Base-by-base conservation (phyloP, 2,888 invertebrate genomes). In the Drosophila meridionalis region DNA sequence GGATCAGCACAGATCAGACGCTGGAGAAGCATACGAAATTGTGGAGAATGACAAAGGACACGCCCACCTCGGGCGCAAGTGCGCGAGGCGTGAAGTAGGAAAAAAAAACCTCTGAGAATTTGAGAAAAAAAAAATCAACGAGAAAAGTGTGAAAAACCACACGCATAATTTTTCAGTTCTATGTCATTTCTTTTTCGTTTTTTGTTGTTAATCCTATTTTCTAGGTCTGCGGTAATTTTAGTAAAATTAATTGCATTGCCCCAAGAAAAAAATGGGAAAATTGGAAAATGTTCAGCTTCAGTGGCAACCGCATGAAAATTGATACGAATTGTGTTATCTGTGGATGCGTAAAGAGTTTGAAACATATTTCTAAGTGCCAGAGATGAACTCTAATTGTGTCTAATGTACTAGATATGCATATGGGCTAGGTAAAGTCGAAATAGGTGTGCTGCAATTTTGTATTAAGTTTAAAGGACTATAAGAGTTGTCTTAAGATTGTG, bases 231-330 rank as follows among this genome's bases (percentile, higher is more conserved):
- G 80, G 92, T 87, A 91, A 91, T 91, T 80, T 75, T 81, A 92
- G 92, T 88, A 91, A 92, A 88, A 92, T 91, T 91, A 92, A 92
- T 92, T 90, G 69, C 70, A 69, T 79, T 67, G 57, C 45, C 26
- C 26, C 8, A 28, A 3, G 28, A 8, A 55, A 38, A 38, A 9
- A 28, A 12, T 52, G 38, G 6, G 6, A 40, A 40, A n/a, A n/a
- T 40, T 14, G 36, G 36, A 56, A 53, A 53, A 65, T 48, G 69
- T 69, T 67, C 63, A 58, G 81, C 86, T 66, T 73, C 69, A 77
- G 52, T 70, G 60, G 60, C 58, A 58, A 8, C 9, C 11, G 82
- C 63, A 73, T 68, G 84, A 48, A 87, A 90, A 76, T 57, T 57
- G 75, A 81, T 72, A 60, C 62, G 30, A 36, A 57, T 56, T 56